These are phyloP conservation scores for Melinaea marsaeus DNA, from an alignment of 2,888 invertebrate genomes.

Conservation along the genomic window DNA sequence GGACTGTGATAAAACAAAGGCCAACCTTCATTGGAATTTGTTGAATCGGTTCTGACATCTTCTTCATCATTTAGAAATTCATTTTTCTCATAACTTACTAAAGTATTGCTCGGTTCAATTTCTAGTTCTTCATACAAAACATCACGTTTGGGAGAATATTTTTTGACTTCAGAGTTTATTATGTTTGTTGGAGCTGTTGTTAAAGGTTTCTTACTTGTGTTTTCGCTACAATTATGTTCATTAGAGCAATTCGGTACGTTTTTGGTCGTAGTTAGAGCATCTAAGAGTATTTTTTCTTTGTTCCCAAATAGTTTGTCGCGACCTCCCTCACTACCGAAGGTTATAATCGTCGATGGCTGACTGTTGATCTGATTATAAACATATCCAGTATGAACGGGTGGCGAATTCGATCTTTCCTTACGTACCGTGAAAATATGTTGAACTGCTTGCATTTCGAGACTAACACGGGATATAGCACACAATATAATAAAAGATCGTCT, in stretches of 20 bases:
- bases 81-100: conserved; percentile 34
- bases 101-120: conserved; percentile 28
- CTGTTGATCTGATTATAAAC: conserved; percentile 43
- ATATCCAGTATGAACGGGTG: conserved; percentile 41
- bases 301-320: not conserved
- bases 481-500: conserved; percentile 42
- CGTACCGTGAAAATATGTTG: conserved; percentile 44
- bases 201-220: not conserved
- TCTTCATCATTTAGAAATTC: conserved; percentile 54
- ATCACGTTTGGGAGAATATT: not conserved
- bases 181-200: not conserved
- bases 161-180: not conserved
- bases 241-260: not conserved
- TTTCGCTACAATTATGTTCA: not conserved
- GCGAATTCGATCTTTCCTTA: conserved; percentile 42
- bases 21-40: conserved; percentile 49
- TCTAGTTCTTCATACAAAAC: conserved; percentile 10
- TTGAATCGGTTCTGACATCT: conserved; percentile 53
- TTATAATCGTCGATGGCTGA: conserved; percentile 36
- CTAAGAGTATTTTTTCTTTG: not conserved
- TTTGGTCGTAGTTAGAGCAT: not conserved
- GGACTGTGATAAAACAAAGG: conserved; percentile 55
- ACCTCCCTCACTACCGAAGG: conserved; percentile 27
- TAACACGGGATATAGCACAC: conserved; percentile 44
- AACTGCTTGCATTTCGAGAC: conserved; percentile 40